A percentile compares a stretch with the other conserved stretches of the same genome.
phyloP scores from a whole-genome alignment of 2,113 vertebrate species.

The Lophura nycthemera region DNA sequence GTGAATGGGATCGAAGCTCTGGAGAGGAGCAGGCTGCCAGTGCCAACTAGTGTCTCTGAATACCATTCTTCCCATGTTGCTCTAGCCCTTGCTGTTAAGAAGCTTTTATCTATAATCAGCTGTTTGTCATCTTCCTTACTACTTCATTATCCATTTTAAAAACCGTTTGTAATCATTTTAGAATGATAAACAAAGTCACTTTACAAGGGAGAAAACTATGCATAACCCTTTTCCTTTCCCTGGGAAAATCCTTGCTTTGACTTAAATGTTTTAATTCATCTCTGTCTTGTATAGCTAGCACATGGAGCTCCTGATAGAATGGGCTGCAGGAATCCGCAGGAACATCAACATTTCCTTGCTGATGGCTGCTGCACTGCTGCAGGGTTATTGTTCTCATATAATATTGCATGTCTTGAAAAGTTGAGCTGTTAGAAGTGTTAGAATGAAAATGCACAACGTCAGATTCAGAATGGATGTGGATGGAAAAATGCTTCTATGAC shows the following conservation, averaged over 20 bases:
- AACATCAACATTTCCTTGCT: conserved; percentile 39
- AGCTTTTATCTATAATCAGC: conserved; percentile 65
- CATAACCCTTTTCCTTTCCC: conserved; percentile 56
- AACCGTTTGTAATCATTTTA: conserved; percentile 36
- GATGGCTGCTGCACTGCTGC: conserved; percentile 31
- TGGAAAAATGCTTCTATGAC: background rate
- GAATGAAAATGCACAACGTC: background rate
- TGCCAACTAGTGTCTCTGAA: conserved; percentile 45
- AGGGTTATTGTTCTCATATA: conserved; percentile 40
- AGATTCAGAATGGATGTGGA: background rate
- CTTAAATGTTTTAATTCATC: conserved; percentile 42
- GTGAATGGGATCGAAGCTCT: background rate
- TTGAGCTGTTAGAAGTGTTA: background rate
- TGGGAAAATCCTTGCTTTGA: conserved; percentile 68
- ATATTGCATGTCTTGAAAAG: conserved; percentile 57
- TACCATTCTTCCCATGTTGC: background rate
- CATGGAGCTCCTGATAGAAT: background rate
- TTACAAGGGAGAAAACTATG: conserved; percentile 60
- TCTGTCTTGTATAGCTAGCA: conserved; percentile 51
- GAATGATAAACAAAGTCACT: conserved; percentile 57
- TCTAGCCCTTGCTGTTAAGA: conserved; percentile 45
- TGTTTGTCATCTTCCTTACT: conserved; percentile 61
- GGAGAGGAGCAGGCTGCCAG: conserved; percentile 15
- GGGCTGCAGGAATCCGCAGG: conserved; percentile 39
- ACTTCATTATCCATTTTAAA: conserved; percentile 52